A percentile compares a stretch with the other conserved stretches of the same genome.
These are phyloP conservation scores for Porites lutea DNA, from an alignment of 64 coral and sea anemone genomes.

Conservation along the genomic window DNA sequence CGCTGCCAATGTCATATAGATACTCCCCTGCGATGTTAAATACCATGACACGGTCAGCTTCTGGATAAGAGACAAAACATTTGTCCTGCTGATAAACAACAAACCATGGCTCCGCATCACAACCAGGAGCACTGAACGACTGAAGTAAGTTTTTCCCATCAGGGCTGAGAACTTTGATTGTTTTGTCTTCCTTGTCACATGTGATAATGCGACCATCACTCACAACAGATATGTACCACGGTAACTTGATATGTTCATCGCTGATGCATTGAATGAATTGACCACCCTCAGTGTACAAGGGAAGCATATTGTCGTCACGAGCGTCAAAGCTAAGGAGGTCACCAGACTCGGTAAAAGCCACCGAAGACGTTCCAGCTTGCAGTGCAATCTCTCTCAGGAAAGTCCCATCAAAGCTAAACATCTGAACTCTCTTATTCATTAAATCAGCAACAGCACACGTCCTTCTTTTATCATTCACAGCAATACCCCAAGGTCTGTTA, in stretches of 20 bases:
- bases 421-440: neutral
- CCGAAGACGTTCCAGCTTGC: neutral
- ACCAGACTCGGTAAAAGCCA: neutral
- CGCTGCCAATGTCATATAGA: neutral
- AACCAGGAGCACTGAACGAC: neutral
- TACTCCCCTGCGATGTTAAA: neutral
- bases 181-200: neutral
- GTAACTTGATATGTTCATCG: neutral
- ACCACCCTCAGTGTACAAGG: neutral
- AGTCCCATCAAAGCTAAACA: conserved; percentile 19
- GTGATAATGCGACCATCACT: neutral
- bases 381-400: neutral
- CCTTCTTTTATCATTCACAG: neutral
- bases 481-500: neutral
- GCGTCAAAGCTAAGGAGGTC: neutral
- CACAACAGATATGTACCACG: neutral
- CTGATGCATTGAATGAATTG: neutral
- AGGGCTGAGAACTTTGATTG: neutral
- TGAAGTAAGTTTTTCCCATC: neutral
- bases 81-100: neutral
- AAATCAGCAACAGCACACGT: neutral
- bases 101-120: neutral
- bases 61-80: neutral
- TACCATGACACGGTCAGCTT: neutral
- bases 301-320: neutral